Conservation (phyloP, 2,797 vertebrate genomes). For the Uromys caudimaculatus region DNA sequence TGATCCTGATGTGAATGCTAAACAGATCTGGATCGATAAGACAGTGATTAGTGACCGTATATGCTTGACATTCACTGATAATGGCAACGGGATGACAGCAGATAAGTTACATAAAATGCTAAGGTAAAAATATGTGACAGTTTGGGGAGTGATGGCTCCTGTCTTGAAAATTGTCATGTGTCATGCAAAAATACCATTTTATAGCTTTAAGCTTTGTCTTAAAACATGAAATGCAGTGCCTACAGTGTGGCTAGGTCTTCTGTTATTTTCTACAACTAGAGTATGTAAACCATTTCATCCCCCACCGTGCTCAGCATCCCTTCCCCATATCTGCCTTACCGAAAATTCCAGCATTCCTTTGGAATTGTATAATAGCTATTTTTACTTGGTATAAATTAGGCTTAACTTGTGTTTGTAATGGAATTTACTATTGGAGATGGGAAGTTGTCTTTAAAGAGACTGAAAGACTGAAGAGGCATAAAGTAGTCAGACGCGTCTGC, state of each 20-base stretch:
- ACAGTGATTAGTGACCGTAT: conserved; percentile 87
- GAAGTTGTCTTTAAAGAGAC: not conserved
- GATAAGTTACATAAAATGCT: conserved; percentile 96
- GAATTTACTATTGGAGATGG: not conserved
- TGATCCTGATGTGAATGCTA: conserved; percentile 96
- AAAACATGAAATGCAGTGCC: not conserved
- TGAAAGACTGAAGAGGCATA: not conserved
- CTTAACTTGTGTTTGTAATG: conserved; percentile 28
- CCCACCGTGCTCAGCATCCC: not conserved
- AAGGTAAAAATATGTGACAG: conserved; percentile 85
- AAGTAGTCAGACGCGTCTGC: not conserved
- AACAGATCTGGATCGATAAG: conserved; percentile 97
- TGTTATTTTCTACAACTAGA: not conserved
- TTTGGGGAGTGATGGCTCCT: not conserved
- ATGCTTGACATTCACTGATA: conserved; percentile 95
- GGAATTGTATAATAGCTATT: not conserved
- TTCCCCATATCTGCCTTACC: not conserved
- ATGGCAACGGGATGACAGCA: conserved; percentile 93
- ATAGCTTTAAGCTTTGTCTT: not conserved
- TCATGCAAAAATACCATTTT: not conserved
- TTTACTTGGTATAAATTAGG: not conserved
- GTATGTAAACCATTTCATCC: not conserved
- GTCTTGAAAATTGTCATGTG: not conserved
- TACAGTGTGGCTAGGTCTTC: not conserved
- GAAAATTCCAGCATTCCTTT: not conserved